Evolutionary conservation across 2,113 vertebrate genomes (phyloP), one percentile per base, ranked within the genome.

Genomic region (Chaetodon trifascialis): DNA sequence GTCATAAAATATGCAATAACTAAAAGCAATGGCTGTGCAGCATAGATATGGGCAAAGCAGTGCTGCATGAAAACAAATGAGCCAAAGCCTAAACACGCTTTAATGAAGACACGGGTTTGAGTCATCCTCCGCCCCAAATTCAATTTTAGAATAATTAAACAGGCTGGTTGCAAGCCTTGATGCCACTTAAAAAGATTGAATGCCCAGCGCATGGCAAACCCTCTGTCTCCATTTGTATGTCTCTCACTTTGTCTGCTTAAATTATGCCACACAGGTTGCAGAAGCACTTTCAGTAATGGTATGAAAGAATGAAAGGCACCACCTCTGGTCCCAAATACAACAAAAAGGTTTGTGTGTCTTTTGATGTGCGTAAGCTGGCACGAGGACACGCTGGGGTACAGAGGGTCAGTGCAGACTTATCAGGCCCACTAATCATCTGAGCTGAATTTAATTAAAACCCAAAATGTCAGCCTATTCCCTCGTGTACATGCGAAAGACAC

Each of bases 61-160:
- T 55, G 21, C 8, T 55, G 21, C 8, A 66, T 55, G 72, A 80
- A 91, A 92, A 90, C 79, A 83, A 90, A 91, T 86, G 66, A 90
- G 77, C 63, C 68, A 47, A 40, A 64, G 83, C 25, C 34, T 74
- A 66, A 81, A 79, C 42, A 58, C 17, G 10, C 56, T 67, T 84
- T 87, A 92, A 92, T 86, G 82, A 92, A 88, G 88, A 90, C 73
- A 84, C 83, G 83, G 74, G 74, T 88, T 88, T 82, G 77, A 82
- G 73, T 86, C 87, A 73, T 73, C 73, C 79, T 51, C 56, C 5
- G 11, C 58, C 84, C 60, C 42, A 74, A 80, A 92, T 87, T 84
- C 68, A 88, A 88, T 93, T 88, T 89, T 52, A 69, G 74, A 90
- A 90, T 86, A 90, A 93, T 92, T 91, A 91, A 91, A 90, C 58